phyloP scores from a whole-genome alignment of 2,113 vertebrate species.

The Myodes glareolus region DNA sequence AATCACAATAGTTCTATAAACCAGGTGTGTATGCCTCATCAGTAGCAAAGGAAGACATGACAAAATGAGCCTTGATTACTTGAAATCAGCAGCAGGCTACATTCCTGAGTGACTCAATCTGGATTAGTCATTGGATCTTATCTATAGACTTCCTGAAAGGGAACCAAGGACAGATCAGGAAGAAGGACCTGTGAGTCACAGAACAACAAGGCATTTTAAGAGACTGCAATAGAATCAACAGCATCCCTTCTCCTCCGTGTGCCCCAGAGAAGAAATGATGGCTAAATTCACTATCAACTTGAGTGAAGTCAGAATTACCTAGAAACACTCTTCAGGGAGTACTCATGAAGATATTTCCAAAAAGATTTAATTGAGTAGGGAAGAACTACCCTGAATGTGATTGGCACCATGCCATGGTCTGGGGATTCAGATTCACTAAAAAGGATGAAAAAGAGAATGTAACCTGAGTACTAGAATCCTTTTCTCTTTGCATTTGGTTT shows the following conservation, averaged over 20 bases:
- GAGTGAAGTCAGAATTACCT: neutral
- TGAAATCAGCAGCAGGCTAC: neutral
- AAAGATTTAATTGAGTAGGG: neutral
- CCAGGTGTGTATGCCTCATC: neutral
- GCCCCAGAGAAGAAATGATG: neutral
- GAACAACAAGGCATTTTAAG: neutral
- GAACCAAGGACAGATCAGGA: neutral
- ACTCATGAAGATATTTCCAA: neutral
- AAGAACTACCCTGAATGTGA: no score
- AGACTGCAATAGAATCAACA: no score
- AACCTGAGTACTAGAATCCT: neutral
- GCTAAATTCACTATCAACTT: neutral
- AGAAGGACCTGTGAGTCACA: neutral
- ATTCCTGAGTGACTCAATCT: neutral
- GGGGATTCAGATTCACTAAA: neutral
- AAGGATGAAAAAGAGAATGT: neutral
- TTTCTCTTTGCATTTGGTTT: neutral
- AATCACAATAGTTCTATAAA: neutral
- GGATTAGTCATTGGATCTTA: neutral
- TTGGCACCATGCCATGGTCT: neutral
- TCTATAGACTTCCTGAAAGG: neutral
- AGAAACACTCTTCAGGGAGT: neutral
- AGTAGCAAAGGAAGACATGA: neutral
- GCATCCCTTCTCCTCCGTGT: neutral
- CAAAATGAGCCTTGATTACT: neutral